Percentiles rank a stretch among this genome's conserved stretches.
These are phyloP conservation scores for Triplophysa dalaica DNA, from an alignment of 2,113 vertebrate genomes.

Conservation along the genomic window DNA sequence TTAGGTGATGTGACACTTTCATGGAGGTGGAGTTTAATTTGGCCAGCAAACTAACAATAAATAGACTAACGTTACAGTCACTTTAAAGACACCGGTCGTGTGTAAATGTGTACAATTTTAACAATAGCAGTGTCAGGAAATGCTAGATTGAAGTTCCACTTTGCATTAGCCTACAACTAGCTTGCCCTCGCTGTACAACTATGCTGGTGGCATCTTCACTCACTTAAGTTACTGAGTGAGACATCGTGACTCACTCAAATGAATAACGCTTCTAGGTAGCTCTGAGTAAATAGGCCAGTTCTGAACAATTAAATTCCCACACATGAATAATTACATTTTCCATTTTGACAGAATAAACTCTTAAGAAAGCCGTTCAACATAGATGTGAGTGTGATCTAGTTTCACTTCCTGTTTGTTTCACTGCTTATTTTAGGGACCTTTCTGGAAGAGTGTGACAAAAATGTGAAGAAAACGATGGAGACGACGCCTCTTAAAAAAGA, in stretches of 20 bases:
- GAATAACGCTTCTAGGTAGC: neutral
- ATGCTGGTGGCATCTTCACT: too few species aligned
- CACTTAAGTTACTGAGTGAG: too few species aligned
- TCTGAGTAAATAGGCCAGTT: neutral
- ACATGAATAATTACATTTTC: neutral
- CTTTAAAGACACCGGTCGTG: too few species aligned
- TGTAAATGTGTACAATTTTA: too few species aligned
- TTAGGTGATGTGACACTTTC: neutral
- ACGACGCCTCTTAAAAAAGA: slow-evolving; percentile 88
- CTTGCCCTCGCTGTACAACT: neutral
- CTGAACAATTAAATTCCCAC: neutral
- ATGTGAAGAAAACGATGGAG: slow-evolving; percentile 73
- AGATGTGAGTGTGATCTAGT: neutral
- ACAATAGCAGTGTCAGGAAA: neutral
- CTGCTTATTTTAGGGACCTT: slow-evolving; percentile 65
- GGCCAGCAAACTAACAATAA: slow-evolving; percentile 26
- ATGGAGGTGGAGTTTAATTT: slow-evolving; percentile 36
- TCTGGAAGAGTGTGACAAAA: slow-evolving; percentile 77
- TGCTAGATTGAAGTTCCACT: neutral
- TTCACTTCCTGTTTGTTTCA: slow-evolving; percentile 7
- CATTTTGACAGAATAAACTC: neutral
- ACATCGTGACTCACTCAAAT: neutral
- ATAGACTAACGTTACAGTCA: neutral
- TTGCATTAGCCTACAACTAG: neutral
- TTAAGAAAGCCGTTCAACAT: neutral